A percentile compares a stretch with the other conserved stretches of the same genome.
Conservation (phyloP, 2,888 invertebrate species). For the Cryptus armator region DNA sequence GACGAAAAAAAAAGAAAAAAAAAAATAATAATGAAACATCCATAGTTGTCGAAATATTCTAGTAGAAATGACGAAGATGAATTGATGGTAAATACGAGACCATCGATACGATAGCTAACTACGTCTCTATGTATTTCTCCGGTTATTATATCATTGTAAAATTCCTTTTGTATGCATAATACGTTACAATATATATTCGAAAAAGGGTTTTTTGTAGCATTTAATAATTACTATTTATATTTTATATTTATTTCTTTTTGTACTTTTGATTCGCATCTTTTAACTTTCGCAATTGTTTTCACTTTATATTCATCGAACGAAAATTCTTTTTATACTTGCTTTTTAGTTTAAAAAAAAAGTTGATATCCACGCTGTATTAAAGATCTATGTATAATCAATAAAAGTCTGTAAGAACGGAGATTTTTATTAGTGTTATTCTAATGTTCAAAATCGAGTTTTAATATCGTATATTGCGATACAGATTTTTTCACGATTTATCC, state of each 20-base stretch:
- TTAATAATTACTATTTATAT: slow-evolving; percentile 12
- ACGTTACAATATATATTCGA: slow-evolving; percentile 60
- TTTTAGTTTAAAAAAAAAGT: not conserved
- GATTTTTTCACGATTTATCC: slow-evolving; percentile 15
- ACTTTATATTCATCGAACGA: not conserved
- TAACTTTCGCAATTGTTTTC: not conserved
- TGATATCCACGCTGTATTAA: slow-evolving; percentile 17
- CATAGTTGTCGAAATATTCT: slow-evolving; percentile 25
- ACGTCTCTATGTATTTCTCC: slow-evolving; percentile 44
- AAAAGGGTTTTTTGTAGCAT: slow-evolving; percentile 32
- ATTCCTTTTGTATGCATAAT: slow-evolving; percentile 64
- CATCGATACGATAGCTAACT: slow-evolving; percentile 35
- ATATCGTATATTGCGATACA: slow-evolving; percentile 53
- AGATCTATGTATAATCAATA: slow-evolving; percentile 31
- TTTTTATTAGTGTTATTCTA: not conserved
- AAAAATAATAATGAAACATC: slow-evolving; percentile 13
- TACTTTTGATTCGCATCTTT: not conserved
- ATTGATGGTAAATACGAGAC: slow-evolving; percentile 10
- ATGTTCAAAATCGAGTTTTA: slow-evolving; percentile 6
- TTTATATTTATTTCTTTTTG: slow-evolving; percentile 14
- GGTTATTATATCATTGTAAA: slow-evolving; percentile 53
- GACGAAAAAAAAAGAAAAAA: slow-evolving; percentile 25
- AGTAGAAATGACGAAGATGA: slow-evolving; percentile 10
- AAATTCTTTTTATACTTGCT: not conserved
- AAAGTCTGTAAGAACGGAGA: not conserved